A percentile compares a stretch with the other conserved stretches of the same genome.
Evolutionary conservation across 2,797 vertebrate species (phyloP).

Genomic region (Vireo griseus): DNA sequence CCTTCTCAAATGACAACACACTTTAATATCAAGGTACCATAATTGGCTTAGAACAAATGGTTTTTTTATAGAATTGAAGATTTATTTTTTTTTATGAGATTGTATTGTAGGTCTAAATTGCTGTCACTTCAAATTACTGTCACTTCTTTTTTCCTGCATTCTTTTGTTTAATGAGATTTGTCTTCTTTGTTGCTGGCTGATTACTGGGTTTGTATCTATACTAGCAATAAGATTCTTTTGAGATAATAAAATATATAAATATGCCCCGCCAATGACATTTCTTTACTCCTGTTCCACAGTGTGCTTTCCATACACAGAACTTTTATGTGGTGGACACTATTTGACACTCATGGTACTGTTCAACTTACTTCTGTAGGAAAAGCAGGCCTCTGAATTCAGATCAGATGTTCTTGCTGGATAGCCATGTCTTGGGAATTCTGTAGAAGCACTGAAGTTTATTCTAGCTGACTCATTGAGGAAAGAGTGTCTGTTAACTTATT

Average conservation of each 20-base stretch:
- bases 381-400: neutral
- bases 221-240: neutral
- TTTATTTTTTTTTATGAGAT: neutral
- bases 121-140: neutral
- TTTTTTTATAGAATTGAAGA: neutral
- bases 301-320: neutral
- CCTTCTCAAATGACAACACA: neutral
- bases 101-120: neutral
- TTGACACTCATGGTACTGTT: neutral
- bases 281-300: neutral
- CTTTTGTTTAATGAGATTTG: neutral
- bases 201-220: neutral
- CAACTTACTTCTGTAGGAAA: neutral
- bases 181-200: neutral
- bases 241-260: neutral
- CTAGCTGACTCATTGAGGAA: neutral
- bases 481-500: neutral
- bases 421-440: neutral
- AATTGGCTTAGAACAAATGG: neutral
- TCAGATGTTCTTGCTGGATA: neutral
- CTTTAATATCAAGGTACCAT: neutral
- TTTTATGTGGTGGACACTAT: neutral
- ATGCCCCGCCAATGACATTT: fast-evolving
- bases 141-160: neutral
- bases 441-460: neutral